These are phyloP conservation scores for Oncopodura yosiiana DNA, from an alignment of 1,140 invertebrate genomes.

Conservation along the genomic window DNA sequence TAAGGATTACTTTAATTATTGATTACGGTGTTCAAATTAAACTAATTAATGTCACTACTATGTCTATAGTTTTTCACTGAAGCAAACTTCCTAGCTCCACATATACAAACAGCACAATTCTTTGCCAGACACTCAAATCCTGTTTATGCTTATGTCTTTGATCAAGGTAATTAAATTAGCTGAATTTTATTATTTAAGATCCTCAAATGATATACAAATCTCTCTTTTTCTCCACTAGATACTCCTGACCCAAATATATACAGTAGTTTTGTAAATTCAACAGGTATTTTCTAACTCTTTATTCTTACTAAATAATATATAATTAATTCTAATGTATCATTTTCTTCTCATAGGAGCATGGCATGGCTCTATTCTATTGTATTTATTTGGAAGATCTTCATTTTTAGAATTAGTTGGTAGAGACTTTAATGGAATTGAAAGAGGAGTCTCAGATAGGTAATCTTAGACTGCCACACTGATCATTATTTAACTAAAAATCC, in stretches of 20 bases:
- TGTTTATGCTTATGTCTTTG: conserved; percentile 36
- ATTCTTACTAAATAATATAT: not conserved
- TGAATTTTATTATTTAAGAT: not conserved
- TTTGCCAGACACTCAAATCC: conserved; percentile 33
- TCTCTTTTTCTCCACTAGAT: no score
- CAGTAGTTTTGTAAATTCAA: conserved; percentile 35
- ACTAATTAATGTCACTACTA: conserved; percentile 10
- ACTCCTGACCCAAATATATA: conserved; percentile 39
- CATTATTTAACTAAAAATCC: no score
- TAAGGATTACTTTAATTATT: conserved; percentile 3
- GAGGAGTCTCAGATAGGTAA: conserved; percentile 13
- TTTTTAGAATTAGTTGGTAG: conserved; percentile 38
- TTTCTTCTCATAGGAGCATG: conserved; percentile 44
- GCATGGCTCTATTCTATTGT: conserved; percentile 53
- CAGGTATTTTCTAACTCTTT: conserved; percentile 16
- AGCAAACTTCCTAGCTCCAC: conserved; percentile 38
- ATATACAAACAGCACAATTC: conserved; percentile 36
- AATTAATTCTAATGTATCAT: not conserved
- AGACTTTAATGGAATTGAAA: conserved; percentile 32
- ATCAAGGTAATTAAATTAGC: no score
- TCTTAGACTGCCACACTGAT: no score
- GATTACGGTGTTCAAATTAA: not conserved
- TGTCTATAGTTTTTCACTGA: conserved; percentile 40
- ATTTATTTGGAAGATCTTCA: conserved; percentile 53
- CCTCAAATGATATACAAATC: not conserved